phyloP scores from a whole-genome alignment of 2,888 invertebrate species.

The Pyrgus malvae region DNA sequence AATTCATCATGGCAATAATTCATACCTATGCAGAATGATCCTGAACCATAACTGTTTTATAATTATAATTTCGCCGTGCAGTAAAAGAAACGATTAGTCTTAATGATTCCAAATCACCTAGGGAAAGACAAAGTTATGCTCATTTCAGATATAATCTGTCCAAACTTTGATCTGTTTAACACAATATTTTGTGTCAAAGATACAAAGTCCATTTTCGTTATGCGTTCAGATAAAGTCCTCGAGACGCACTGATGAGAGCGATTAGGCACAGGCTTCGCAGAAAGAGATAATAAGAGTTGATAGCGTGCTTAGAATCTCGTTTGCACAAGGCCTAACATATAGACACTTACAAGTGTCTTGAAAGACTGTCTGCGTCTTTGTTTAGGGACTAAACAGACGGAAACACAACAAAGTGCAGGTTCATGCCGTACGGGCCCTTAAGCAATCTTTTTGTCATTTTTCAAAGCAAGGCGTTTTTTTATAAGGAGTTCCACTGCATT shows the following conservation, averaged over 20 bases:
- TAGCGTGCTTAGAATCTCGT: slow-evolving; percentile 6
- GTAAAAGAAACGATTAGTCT: too few relatives aligned
- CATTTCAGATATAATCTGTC: too few relatives aligned
- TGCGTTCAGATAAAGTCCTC: not conserved
- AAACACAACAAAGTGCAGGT: slow-evolving; percentile 14
- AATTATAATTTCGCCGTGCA: too few relatives aligned
- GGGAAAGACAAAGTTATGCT: too few relatives aligned
- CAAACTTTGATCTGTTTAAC: not conserved
- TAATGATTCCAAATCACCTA: too few relatives aligned
- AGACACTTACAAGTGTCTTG: not conserved
- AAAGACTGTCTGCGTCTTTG: slow-evolving; percentile 22
- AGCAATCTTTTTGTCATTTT: not conserved
- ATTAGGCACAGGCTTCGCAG: not conserved
- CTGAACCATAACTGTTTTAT: too few relatives aligned
- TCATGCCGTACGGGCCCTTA: not conserved
- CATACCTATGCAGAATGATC: too few relatives aligned
- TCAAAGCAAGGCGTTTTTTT: not conserved
- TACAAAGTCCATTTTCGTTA: not conserved
- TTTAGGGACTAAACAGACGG: slow-evolving; percentile 10
- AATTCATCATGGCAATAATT: too few relatives aligned
- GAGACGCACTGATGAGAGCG: not conserved
- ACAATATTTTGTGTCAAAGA: not conserved
- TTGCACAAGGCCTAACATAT: slow-evolving; percentile 8
- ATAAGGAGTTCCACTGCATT: too few relatives aligned
- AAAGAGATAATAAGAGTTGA: slow-evolving; percentile 1